A percentile compares a stretch with the other conserved stretches of the same genome.
phyloP scores from a whole-genome alignment of 1,140 invertebrate genomes.

The Monochamus saltuarius region DNA sequence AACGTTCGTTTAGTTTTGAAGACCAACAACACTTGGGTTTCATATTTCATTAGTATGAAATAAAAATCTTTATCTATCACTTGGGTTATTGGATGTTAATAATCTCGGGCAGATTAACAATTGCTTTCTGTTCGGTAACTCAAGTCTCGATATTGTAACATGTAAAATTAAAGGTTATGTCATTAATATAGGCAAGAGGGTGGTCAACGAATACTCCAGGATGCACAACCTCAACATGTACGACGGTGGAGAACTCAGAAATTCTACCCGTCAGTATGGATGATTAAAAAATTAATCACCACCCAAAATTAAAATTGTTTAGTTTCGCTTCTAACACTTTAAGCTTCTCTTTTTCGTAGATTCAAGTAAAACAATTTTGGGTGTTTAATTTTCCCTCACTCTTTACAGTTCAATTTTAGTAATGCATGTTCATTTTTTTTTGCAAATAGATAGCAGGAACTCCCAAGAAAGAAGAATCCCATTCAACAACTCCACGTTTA shows the following conservation, averaged over 20 bases:
- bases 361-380: slow-evolving; percentile 17
- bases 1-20: too few species aligned
- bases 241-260: slow-evolving; percentile 66
- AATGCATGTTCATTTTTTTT: slow-evolving; percentile 39
- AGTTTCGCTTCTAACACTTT: slow-evolving; percentile 19
- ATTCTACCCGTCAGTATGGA: slow-evolving; percentile 71
- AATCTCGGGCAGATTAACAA: too few species aligned
- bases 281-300: slow-evolving; percentile 56
- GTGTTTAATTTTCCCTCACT: slow-evolving; percentile 14
- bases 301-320: slow-evolving; percentile 31
- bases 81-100: too few species aligned
- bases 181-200: slow-evolving; percentile 51
- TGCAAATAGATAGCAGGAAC: slow-evolving; percentile 47
- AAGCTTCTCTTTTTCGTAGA: slow-evolving; percentile 16
- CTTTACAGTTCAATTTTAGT: slow-evolving; percentile 18
- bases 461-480: slow-evolving; percentile 46
- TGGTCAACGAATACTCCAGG: slow-evolving; percentile 67
- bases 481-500: slow-evolving; percentile 41
- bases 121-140: too few species aligned
- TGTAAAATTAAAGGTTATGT: too few species aligned
- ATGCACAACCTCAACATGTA: slow-evolving; percentile 70
- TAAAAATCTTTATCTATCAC: too few species aligned
- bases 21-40: too few species aligned
- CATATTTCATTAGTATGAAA: too few species aligned
- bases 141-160: too few species aligned